phyloP scores from a whole-genome alignment of 2,113 vertebrate species.

The Tautogolabrus adspersus region DNA sequence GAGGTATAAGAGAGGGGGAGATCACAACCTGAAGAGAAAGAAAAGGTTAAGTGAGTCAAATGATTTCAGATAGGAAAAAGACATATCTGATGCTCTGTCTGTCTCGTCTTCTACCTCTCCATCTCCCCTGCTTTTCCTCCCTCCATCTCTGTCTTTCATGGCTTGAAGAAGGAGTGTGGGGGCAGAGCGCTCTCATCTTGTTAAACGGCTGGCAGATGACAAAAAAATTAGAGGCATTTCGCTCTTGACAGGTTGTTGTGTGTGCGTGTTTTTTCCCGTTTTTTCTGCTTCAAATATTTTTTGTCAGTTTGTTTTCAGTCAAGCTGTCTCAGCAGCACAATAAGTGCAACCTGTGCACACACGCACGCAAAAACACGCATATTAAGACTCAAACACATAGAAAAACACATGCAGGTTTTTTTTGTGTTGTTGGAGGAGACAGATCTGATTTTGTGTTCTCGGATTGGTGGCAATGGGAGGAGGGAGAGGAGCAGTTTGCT shows the following conservation, averaged over 20 bases:
- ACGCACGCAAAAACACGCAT: slow-evolving; percentile 26
- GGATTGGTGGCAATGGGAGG: slow-evolving; percentile 69
- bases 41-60: slow-evolving; percentile 73
- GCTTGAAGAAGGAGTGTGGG: slow-evolving; percentile 79
- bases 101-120: slow-evolving; percentile 35
- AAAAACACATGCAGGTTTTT: slow-evolving; percentile 50
- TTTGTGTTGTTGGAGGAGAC: slow-evolving; percentile 55
- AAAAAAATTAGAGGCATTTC: slow-evolving; percentile 88
- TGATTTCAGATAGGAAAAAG: slow-evolving; percentile 65
- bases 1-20: slow-evolving; percentile 52
- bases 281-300: slow-evolving; percentile 85
- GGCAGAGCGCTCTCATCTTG: slow-evolving; percentile 82
- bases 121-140: slow-evolving; percentile 53
- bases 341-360: slow-evolving; percentile 58
- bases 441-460: slow-evolving; percentile 76
- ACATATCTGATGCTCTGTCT: slow-evolving; percentile 60
- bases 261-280: slow-evolving; percentile 34
- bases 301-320: slow-evolving; percentile 86
- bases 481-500: slow-evolving; percentile 63
- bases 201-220: slow-evolving; percentile 88
- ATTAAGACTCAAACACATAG: slow-evolving; percentile 14
- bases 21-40: slow-evolving; percentile 69
- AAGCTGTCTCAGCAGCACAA: slow-evolving; percentile 81
- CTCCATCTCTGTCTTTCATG: slow-evolving; percentile 63
- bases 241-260: slow-evolving; percentile 86